These are phyloP conservation scores for Porphyrio hochstetteri DNA, from an alignment of 2,113 vertebrate genomes.

Conservation along the genomic window DNA sequence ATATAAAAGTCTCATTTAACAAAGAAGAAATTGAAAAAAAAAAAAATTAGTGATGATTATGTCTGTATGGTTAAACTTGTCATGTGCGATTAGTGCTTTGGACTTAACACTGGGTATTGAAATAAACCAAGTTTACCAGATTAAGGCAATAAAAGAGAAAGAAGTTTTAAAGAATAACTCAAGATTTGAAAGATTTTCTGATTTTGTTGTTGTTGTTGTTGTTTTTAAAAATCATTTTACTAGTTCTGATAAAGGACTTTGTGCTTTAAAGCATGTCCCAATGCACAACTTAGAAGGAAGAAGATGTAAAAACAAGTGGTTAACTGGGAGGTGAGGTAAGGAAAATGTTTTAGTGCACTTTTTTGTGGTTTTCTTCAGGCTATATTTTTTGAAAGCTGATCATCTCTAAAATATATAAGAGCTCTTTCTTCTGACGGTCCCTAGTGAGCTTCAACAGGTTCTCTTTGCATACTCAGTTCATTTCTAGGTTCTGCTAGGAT, in stretches of 20 bases:
- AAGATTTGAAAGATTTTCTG: background rate
- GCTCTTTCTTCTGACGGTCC: background rate
- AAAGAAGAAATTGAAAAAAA: background rate
- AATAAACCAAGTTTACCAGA: background rate
- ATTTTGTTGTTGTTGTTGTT: background rate
- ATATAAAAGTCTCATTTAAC: background rate
- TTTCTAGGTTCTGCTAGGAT: background rate
- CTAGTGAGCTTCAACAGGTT: background rate
- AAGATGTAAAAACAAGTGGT: background rate
- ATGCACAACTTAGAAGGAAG: background rate
- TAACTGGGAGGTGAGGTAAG: fast-evolving
- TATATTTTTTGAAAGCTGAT: background rate
- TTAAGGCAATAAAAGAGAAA: background rate
- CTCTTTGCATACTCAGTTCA: background rate
- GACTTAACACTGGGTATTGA: background rate
- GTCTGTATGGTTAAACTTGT: background rate
- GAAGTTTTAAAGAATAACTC: background rate
- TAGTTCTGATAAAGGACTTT: background rate
- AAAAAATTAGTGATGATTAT: background rate
- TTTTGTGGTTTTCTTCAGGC: background rate
- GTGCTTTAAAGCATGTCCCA: background rate
- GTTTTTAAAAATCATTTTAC: background rate
- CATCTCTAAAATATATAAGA: background rate
- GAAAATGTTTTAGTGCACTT: background rate
- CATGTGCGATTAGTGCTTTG: background rate